phyloP scores from a whole-genome alignment of 2,113 vertebrate genomes.

The Hirundichthys speculiger region DNA sequence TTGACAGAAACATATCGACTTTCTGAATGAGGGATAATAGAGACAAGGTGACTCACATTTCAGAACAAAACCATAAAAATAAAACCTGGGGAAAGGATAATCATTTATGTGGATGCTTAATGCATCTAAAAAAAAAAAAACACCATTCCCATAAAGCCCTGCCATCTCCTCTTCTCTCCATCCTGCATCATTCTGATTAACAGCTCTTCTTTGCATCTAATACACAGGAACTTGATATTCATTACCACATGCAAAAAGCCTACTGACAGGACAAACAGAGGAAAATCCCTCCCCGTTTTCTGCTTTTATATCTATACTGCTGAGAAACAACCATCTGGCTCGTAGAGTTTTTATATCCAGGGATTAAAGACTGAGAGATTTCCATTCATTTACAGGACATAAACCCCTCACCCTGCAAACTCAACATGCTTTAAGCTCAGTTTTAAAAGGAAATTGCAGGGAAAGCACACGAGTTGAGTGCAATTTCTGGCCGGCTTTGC shows the following conservation, averaged over 20 bases:
- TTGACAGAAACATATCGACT: constrained; percentile 30
- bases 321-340: constrained; percentile 37
- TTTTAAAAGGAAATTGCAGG: constrained; percentile 20
- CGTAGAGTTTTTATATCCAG: constrained; percentile 33
- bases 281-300: constrained; percentile 31
- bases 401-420: constrained; percentile 8
- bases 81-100: constrained; percentile 9
- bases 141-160: not conserved
- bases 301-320: constrained; percentile 23
- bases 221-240: constrained; percentile 1
- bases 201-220: too few species aligned
- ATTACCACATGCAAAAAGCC: constrained; percentile 16
- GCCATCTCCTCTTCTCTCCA: too few species aligned
- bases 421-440: constrained; percentile 18
- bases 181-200: too few species aligned
- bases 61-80: constrained; percentile 19
- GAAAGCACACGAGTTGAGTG: not conserved
- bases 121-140: too few species aligned
- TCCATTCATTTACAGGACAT: constrained; percentile 23
- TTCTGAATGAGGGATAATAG: constrained; percentile 10
- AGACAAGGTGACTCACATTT: constrained; percentile 45
- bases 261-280: not conserved
- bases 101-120: constrained; percentile 35
- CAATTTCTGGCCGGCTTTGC: not conserved
- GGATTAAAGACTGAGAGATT: constrained; percentile 55